Evolutionary conservation across 2,888 invertebrate genomes (phyloP).

Genomic region (Perizoma affinitatum): DNA sequence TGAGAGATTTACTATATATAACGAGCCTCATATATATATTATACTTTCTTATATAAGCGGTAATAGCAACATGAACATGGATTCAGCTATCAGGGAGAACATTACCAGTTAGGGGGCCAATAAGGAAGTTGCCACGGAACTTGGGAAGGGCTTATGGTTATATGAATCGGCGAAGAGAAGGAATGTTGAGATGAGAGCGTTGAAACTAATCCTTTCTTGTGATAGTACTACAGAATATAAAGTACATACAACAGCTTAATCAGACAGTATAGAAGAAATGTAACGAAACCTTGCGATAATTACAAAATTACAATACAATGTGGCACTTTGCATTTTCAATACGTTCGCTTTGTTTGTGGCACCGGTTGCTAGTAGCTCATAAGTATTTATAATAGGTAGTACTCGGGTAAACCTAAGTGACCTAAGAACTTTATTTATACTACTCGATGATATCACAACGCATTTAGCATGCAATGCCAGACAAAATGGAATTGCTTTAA

Average conservation of each 20-base stretch:
- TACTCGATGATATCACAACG: conserved; percentile 36
- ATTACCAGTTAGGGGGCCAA: conserved; percentile 34
- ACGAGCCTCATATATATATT: no score
- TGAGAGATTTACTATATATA: no score
- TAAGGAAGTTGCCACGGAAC: conserved; percentile 51
- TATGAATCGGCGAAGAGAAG: conserved; percentile 32
- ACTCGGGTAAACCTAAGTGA: conserved; percentile 32
- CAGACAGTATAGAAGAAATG: conserved; percentile 7
- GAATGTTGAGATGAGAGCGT: conserved; percentile 28
- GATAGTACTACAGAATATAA: no score
- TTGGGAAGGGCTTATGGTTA: conserved; percentile 41
- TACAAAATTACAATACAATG: conserved; percentile 29
- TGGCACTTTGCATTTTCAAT: conserved; percentile 23
- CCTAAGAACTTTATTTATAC: conserved; percentile 23
- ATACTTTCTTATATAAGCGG: conserved; percentile 1
- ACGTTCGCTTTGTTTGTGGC: conserved; percentile 14
- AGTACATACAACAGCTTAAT: no score
- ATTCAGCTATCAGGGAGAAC: conserved; percentile 42
- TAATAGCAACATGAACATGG: conserved; percentile 19
- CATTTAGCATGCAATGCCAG: conserved; percentile 34
- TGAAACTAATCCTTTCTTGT: conserved; percentile 10
- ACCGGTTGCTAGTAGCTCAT: conserved; percentile 16
- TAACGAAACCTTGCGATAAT: conserved; percentile 22
- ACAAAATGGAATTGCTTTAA: conserved; percentile 34
- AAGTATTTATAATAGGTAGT: conserved; percentile 30